Percentiles rank a stretch among this genome's conserved stretches.
Evolutionary conservation across 2,797 vertebrate genomes (phyloP).

Genomic region (Parambassis ranga): DNA sequence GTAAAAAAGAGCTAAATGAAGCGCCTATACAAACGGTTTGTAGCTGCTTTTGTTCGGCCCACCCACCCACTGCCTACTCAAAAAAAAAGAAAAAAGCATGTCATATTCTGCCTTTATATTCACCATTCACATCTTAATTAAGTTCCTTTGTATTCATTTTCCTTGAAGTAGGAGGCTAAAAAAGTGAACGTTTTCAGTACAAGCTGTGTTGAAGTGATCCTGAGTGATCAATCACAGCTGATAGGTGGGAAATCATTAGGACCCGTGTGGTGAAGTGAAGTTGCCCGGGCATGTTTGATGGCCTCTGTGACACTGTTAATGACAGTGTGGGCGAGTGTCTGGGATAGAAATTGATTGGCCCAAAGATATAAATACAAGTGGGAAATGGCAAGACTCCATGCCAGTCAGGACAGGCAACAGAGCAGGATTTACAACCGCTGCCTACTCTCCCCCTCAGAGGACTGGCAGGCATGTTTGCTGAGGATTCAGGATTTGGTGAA

Average conservation of each 20-base stretch:
- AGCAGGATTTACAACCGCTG: conserved; percentile 47
- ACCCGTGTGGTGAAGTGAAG: conserved; percentile 27
- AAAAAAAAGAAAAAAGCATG: neutral
- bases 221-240: conserved; percentile 33
- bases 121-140: conserved; percentile 18
- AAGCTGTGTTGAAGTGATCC: too few relatives aligned
- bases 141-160: conserved; percentile 14
- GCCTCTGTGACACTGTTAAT: conserved; percentile 63
- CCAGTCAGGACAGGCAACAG: conserved; percentile 33
- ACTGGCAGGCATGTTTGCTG: neutral
- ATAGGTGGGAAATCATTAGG: conserved; percentile 44
- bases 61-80: conserved; percentile 12
- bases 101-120: neutral
- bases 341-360: conserved; percentile 62
- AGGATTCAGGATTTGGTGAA: conserved; percentile 32
- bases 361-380: conserved; percentile 57
- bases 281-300: conserved; percentile 59
- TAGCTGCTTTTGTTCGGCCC: conserved; percentile 16
- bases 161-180: conserved; percentile 3
- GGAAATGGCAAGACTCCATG: conserved; percentile 24
- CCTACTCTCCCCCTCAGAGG: conserved; percentile 11
- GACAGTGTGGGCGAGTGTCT: conserved; percentile 38
- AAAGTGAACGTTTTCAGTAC: conserved; percentile 30
- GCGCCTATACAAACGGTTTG: conserved; percentile 22
- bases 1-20: conserved; percentile 22